Evolutionary conservation across 2,888 invertebrate genomes (phyloP).

Genomic region (Drosophila multiciliata): DNA sequence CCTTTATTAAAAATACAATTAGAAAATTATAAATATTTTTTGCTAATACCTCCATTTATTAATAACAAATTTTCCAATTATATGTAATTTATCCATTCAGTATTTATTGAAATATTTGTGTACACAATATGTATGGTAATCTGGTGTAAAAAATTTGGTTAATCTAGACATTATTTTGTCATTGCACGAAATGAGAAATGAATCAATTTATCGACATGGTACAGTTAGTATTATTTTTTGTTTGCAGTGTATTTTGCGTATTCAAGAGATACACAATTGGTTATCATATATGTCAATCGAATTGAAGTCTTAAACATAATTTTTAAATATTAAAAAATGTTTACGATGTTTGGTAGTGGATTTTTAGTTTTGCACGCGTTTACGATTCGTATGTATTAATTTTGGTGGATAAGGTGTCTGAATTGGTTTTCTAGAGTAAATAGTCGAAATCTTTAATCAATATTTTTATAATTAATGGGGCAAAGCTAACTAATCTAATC

Average conservation of each 20-base stretch:
- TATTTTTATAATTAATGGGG: constrained; percentile 67
- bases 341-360: constrained; percentile 47
- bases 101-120: constrained; percentile 67
- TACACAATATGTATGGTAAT: constrained; percentile 43
- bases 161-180: constrained; percentile 19
- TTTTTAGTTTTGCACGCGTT: constrained; percentile 26
- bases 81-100: constrained; percentile 55
- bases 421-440: constrained; percentile 62
- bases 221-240: constrained; percentile 10
- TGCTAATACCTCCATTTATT: background rate
- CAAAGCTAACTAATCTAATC: constrained; percentile 83
- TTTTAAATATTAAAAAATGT: constrained; percentile 72
- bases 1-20: background rate
- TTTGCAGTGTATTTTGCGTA: constrained; percentile 10
- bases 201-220: constrained; percentile 19
- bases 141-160: constrained; percentile 33
- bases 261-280: constrained; percentile 25
- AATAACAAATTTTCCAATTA: constrained; percentile 7
- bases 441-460: constrained; percentile 75
- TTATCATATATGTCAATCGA: constrained; percentile 14
- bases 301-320: constrained; percentile 42
- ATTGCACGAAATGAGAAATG: constrained; percentile 25
- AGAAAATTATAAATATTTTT: background rate
- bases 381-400: constrained; percentile 28
- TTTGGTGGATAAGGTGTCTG: constrained; percentile 58